These are phyloP conservation scores for Nasonia giraulti DNA, from an alignment of 1,140 invertebrate species.

Conservation along the genomic window DNA sequence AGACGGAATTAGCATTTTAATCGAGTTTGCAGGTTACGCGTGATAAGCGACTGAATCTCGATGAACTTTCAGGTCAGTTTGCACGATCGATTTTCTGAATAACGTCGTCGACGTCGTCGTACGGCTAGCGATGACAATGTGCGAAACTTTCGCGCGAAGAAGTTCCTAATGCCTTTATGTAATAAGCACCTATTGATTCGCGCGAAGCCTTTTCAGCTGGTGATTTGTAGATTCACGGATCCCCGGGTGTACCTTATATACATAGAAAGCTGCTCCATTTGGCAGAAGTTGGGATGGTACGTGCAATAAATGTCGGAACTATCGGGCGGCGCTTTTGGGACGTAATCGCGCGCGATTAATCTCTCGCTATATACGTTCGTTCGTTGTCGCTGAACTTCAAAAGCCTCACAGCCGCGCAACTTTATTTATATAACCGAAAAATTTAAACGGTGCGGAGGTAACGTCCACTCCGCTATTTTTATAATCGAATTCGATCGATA, in stretches of 20 bases:
- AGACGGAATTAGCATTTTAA: not conserved
- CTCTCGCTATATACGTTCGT: not conserved
- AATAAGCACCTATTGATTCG: not conserved
- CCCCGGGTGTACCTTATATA: too few relatives aligned
- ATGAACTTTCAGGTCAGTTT: not conserved
- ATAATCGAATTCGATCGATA: too few relatives aligned
- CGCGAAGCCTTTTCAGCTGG: not conserved
- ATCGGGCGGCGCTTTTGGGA: slow-evolving; percentile 19
- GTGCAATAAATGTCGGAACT: slow-evolving; percentile 20
- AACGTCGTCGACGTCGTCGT: too few relatives aligned
- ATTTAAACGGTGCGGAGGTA: too few relatives aligned
- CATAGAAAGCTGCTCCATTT: slow-evolving; percentile 6
- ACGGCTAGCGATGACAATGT: not conserved
- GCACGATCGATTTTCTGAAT: too few relatives aligned
- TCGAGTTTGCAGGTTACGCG: not conserved
- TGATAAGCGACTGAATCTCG: not conserved
- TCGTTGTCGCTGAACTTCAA: not conserved
- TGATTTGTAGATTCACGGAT: not conserved
- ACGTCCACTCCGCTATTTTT: too few relatives aligned
- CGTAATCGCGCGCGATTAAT: slow-evolving; percentile 14
- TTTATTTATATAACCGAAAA: not conserved
- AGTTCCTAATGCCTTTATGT: not conserved
- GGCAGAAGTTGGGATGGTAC: not conserved
- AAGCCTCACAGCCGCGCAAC: not conserved
- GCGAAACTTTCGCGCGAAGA: not conserved